phyloP scores from a whole-genome alignment of 1,140 invertebrate genomes.

The Ruditapes philippinarum region DNA sequence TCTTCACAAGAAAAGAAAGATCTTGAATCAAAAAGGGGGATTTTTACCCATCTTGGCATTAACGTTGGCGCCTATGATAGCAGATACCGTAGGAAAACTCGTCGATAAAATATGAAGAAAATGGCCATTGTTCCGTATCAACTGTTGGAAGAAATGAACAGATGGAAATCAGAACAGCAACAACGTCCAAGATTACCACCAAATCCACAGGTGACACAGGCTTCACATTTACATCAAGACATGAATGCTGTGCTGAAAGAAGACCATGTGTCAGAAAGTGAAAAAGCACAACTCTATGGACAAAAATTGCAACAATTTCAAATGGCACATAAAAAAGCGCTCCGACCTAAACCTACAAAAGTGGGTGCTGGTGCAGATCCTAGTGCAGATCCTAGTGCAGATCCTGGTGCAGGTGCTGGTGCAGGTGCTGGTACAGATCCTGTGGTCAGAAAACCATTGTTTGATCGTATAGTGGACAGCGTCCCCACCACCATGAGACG shows the following conservation, averaged over 20 bases:
- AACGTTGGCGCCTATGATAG: not conserved
- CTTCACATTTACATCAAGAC: not conserved
- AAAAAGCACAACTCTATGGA: slow-evolving; percentile 13
- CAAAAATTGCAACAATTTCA: slow-evolving; percentile 20
- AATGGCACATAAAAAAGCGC: not conserved
- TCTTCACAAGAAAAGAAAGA: not conserved
- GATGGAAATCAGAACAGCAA: not conserved
- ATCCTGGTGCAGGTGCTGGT: too few species aligned
- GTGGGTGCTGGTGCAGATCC: not conserved
- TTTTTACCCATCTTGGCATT: not conserved
- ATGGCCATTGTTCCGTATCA: not conserved
- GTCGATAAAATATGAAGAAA: not conserved
- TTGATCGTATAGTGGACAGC: slow-evolving; percentile 5
- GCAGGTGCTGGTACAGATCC: not conserved
- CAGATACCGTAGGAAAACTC: not conserved
- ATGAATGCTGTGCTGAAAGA: not conserved
- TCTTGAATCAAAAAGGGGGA: slow-evolving; percentile 9
- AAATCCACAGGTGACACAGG: not conserved
- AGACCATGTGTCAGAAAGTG: not conserved
- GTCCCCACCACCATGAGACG: not conserved
- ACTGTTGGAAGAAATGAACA: not conserved
- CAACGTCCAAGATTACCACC: not conserved
- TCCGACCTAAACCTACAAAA: not conserved
- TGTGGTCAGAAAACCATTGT: too few species aligned
- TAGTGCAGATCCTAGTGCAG: not conserved